Evolutionary conservation across 2,888 invertebrate genomes (phyloP).

Genomic region (Lymantria monacha): DNA sequence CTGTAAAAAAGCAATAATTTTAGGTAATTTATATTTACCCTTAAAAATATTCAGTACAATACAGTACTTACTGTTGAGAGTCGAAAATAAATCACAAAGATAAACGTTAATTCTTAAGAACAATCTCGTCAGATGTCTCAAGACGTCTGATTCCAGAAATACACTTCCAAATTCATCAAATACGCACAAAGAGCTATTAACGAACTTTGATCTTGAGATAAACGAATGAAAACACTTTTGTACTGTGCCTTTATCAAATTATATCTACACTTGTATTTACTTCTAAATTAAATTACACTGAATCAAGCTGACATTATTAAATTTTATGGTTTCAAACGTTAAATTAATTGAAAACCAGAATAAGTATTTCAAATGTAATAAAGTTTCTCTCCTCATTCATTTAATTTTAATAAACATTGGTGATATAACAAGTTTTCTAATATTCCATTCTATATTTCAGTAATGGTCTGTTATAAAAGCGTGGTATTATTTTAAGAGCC

Average conservation of each 20-base stretch:
- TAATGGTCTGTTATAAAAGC: background rate
- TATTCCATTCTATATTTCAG: background rate
- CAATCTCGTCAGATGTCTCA: background rate
- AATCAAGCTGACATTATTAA: slow-evolving; percentile 27
- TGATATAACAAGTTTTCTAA: background rate
- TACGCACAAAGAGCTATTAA: slow-evolving; percentile 15
- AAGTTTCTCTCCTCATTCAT: slow-evolving; percentile 1
- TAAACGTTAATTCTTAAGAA: background rate
- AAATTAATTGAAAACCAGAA: slow-evolving; percentile 31
- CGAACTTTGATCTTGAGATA: slow-evolving; percentile 25
- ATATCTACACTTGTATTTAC: slow-evolving; percentile 37
- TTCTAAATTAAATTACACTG: slow-evolving; percentile 30
- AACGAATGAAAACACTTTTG: slow-evolving; percentile 32
- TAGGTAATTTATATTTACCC: no score
- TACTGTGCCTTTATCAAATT: slow-evolving; percentile 33
- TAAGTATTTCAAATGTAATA: slow-evolving; percentile 13
- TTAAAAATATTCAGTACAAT: no score
- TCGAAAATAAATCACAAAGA: no score
- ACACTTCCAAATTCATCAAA: slow-evolving; percentile 6
- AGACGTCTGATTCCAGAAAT: background rate
- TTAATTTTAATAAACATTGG: background rate
- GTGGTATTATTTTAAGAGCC: no score
- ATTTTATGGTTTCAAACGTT: slow-evolving; percentile 17
- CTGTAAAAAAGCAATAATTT: no score
- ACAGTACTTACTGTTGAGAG: no score